phyloP scores from a whole-genome alignment of 1,140 invertebrate species.

The Drosophila simulans region DNA sequence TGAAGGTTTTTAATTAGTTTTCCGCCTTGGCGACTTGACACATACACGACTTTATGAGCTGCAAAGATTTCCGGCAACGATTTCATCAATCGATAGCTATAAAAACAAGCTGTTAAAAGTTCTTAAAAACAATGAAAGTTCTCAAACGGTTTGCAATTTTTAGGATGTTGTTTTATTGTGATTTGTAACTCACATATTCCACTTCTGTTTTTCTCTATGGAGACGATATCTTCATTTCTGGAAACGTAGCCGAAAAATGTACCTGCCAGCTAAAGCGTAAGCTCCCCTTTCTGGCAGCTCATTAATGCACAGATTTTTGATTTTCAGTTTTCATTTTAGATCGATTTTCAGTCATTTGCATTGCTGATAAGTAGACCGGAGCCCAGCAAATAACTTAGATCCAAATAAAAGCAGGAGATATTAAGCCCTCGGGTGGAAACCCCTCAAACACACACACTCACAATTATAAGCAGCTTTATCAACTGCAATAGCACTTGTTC shows the following conservation, averaged over 20 bases:
- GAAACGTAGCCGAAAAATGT: background rate
- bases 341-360: slow-evolving; percentile 14
- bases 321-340: background rate
- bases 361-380: background rate
- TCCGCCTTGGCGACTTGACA: slow-evolving; percentile 14
- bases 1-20: slow-evolving; percentile 56
- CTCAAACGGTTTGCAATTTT: background rate
- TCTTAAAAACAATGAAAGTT: too few relatives aligned
- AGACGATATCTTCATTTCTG: background rate
- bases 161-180: background rate
- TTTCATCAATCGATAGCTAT: slow-evolving; percentile 15
- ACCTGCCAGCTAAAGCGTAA: background rate
- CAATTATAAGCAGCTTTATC: slow-evolving; percentile 54
- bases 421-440: slow-evolving; percentile 12
- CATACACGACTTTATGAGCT: slow-evolving; percentile 6
- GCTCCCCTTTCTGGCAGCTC: background rate
- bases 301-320: slow-evolving; percentile 18
- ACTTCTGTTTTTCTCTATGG: too few relatives aligned
- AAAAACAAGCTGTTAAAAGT: background rate
- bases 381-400: background rate
- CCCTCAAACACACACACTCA: slow-evolving; percentile 2
- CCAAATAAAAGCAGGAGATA: background rate
- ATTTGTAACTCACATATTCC: background rate
- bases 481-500: slow-evolving; percentile 37
- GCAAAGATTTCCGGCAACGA: background rate